Evolutionary conservation across 2,888 invertebrate species (phyloP).

Genomic region (Ametastegia equiseti): DNA sequence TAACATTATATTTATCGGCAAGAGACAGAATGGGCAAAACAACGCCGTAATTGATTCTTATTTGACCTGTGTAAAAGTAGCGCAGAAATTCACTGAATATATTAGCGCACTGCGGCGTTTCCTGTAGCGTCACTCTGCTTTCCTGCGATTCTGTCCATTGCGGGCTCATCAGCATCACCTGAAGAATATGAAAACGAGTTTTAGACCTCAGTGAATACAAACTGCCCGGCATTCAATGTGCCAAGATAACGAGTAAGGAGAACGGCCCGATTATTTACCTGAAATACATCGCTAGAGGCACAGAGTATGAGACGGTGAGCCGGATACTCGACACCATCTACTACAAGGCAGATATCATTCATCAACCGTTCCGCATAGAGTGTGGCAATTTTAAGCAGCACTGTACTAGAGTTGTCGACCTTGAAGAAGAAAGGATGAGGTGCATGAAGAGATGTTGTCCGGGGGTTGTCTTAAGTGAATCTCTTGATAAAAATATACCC

Average conservation of each 20-base stretch:
- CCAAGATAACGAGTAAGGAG: no score
- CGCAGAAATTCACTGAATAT: constrained; percentile 94
- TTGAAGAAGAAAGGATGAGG: constrained; percentile 70
- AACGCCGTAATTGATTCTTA: constrained; percentile 89
- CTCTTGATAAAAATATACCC: not conserved
- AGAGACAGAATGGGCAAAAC: constrained; percentile 93
- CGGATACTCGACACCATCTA: constrained; percentile 89
- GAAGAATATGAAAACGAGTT: constrained; percentile 55
- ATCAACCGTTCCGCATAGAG: constrained; percentile 91
- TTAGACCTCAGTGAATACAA: no score
- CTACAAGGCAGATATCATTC: constrained; percentile 92
- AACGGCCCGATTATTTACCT: constrained; percentile 79
- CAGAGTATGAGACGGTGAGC: constrained; percentile 95
- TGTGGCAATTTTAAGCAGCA: constrained; percentile 88
- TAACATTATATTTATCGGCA: constrained; percentile 97
- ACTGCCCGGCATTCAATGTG: no score
- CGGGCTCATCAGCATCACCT: constrained; percentile 97
- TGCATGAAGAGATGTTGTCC: no score
- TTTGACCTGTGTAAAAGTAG: constrained; percentile 94
- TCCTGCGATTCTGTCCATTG: constrained; percentile 95
- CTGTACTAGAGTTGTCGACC: constrained; percentile 92
- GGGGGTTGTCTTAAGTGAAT: not conserved
- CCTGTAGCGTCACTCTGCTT: constrained; percentile 89
- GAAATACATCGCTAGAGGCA: constrained; percentile 96
- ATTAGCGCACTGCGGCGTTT: constrained; percentile 89